phyloP scores from a whole-genome alignment of 53 echinoderm and acorn worm species.

The Hippasteria phrygiana region DNA sequence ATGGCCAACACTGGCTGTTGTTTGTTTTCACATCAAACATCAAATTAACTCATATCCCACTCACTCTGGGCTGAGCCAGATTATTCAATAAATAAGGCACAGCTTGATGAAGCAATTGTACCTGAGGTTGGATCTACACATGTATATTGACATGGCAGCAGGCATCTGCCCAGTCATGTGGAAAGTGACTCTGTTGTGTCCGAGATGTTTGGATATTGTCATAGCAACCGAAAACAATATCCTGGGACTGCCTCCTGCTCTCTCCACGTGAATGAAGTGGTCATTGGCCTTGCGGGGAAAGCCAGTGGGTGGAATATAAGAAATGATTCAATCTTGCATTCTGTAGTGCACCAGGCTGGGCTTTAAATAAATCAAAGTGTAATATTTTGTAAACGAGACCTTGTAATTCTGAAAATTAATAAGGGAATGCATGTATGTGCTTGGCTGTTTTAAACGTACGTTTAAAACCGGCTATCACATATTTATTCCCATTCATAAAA shows the following conservation, averaged over 20 bases:
- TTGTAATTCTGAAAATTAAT: too few relatives aligned
- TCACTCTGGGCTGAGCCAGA: neutral
- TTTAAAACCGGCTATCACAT: too few relatives aligned
- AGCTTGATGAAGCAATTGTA: neutral
- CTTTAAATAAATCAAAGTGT: too few relatives aligned
- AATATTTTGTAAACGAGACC: too few relatives aligned
- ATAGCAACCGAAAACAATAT: slow-evolving; percentile 38
- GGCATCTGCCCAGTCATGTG: slow-evolving; percentile 5
- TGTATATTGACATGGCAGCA: neutral
- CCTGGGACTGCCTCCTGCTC: neutral
- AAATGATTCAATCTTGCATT: too few relatives aligned
- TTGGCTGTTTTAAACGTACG: too few relatives aligned
- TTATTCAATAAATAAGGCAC: neutral
- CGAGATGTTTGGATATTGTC: slow-evolving; percentile 57
- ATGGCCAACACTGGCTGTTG: neutral
- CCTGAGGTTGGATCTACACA: neutral
- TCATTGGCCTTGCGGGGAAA: neutral
- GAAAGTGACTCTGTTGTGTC: slow-evolving; percentile 17
- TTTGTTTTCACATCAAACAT: neutral
- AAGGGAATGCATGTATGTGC: too few relatives aligned
- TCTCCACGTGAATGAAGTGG: neutral
- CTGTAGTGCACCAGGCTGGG: too few relatives aligned
- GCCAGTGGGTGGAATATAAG: too few relatives aligned
- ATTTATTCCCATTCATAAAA: too few relatives aligned
- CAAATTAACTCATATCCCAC: neutral